Conservation (phyloP, 2,888 invertebrate species). For the Xanthorhoe designata region DNA sequence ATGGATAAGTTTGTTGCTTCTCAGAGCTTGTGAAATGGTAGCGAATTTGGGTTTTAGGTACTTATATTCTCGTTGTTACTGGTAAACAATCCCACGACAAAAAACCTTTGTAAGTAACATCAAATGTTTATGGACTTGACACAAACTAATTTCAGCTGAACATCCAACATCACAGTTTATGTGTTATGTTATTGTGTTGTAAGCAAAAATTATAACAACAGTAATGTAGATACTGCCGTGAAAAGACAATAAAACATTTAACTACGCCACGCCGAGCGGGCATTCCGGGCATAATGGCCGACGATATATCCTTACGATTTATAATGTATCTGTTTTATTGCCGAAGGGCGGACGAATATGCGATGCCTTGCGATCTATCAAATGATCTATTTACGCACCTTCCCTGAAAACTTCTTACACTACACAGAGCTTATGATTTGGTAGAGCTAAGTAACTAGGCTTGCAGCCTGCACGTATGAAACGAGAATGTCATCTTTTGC, state of each 20-base stretch:
- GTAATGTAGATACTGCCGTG: slow-evolving; percentile 70
- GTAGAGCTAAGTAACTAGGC: neutral
- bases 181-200: slow-evolving; percentile 59
- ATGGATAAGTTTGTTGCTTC: slow-evolving; percentile 25
- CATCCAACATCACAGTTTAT: slow-evolving; percentile 57
- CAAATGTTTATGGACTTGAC: slow-evolving; percentile 42
- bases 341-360: slow-evolving; percentile 62
- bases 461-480: no score
- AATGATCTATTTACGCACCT: slow-evolving; percentile 7
- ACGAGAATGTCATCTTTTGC: no score
- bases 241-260: slow-evolving; percentile 79
- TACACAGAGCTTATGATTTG: neutral
- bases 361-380: slow-evolving; percentile 28
- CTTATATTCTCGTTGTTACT: neutral
- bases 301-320: slow-evolving; percentile 76
- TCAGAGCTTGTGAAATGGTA: neutral
- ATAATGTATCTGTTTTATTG: slow-evolving; percentile 78
- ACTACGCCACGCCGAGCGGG: slow-evolving; percentile 72
- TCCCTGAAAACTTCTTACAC: neutral
- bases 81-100: neutral
- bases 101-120: slow-evolving; percentile 34
- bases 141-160: slow-evolving; percentile 52
- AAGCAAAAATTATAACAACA: slow-evolving; percentile 70
- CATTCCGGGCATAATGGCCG: slow-evolving; percentile 69
- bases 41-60: neutral